Percentiles rank a stretch among this genome's conserved stretches.
These are phyloP conservation scores for Galeruca laticollis DNA, from an alignment of 2,888 invertebrate species.

Conservation along the genomic window DNA sequence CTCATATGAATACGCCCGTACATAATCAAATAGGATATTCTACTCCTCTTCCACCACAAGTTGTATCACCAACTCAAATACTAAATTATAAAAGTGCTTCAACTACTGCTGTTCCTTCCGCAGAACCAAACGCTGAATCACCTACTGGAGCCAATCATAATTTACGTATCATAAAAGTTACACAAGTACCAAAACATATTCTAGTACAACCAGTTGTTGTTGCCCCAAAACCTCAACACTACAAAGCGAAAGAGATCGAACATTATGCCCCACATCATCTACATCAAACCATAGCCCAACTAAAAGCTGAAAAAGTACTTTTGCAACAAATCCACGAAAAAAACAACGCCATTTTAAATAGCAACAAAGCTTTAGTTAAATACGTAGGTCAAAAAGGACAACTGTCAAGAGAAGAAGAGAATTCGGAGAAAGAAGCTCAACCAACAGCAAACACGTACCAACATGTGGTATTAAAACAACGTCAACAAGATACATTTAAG, in stretches of 20 bases:
- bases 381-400: slow-evolving; percentile 19
- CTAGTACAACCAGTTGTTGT: not conserved
- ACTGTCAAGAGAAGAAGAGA: slow-evolving; percentile 12
- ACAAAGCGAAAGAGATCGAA: slow-evolving; percentile 34
- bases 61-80: not conserved
- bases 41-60: slow-evolving; percentile 4
- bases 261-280: slow-evolving; percentile 49
- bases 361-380: not conserved
- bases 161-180: slow-evolving; percentile 16
- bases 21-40: slow-evolving; percentile 9
- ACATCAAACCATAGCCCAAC: slow-evolving; percentile 37
- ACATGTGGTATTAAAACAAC: slow-evolving; percentile 40
- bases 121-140: not conserved
- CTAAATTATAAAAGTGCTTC: slow-evolving; percentile 11
- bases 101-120: slow-evolving; percentile 14
- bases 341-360: slow-evolving; percentile 40
- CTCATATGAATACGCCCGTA: slow-evolving; percentile 3
- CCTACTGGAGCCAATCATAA: not conserved
- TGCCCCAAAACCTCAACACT: slow-evolving; percentile 6
- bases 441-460: slow-evolving; percentile 35
- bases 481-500: slow-evolving; percentile 31
- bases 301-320: slow-evolving; percentile 40
- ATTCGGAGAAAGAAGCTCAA: slow-evolving; percentile 30
- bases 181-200: not conserved
- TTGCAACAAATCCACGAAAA: slow-evolving; percentile 39